Evolutionary conservation across 2,113 vertebrate species (phyloP), one percentile per base, ranked within the genome.

Genomic region (Zapus hudsonius): DNA sequence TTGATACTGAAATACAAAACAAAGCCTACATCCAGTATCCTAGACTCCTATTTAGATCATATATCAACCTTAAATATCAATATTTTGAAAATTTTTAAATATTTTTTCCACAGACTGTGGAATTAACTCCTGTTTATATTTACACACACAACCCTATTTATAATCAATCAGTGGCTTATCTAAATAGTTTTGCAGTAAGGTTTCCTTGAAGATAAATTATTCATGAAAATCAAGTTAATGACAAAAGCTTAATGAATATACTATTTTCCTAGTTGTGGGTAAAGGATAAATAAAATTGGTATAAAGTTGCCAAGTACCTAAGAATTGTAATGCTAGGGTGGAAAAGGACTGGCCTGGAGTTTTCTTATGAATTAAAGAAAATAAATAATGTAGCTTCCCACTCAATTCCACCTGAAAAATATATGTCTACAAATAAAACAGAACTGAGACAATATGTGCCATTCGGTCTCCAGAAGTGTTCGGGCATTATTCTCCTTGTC

Each of bases 381-480:
- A 5, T 12, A 12, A 52, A 52, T 52, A 52, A 67, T 10, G n/a
- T 12, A n/a, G 4, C 2, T n/a, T 23, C 25, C 47, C 17, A 4
- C 3, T 1, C 52, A 84, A 42, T 12, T 7, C 1, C 15, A 25
- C 40, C 7, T 78, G n/a, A 23, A 33, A 1, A 64, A 22, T 2
- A 70, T 11, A 75, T 31, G 5, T 7, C 52, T 67, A 44, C 15
- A 38, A 11, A 3, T 7, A 0, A 12, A 40, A 5, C 42, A 5
- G 7, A 38, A 13, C 57, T 52, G 1, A 55, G 44, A 64, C 36
- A 17, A 27, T 0, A 38, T 23, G 23, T 1, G 4, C 11, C 0
- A 4, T 69, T 13, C 72, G 16, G 6, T 7, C 38, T 9, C 12
- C 42, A 59, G 7, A 84, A n/a, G n/a, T n/a, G n/a, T n/a, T n/a